Base-by-base conservation (phyloP, 2,797 vertebrate genomes). In the Spinibarbus caldwelli region DNA sequence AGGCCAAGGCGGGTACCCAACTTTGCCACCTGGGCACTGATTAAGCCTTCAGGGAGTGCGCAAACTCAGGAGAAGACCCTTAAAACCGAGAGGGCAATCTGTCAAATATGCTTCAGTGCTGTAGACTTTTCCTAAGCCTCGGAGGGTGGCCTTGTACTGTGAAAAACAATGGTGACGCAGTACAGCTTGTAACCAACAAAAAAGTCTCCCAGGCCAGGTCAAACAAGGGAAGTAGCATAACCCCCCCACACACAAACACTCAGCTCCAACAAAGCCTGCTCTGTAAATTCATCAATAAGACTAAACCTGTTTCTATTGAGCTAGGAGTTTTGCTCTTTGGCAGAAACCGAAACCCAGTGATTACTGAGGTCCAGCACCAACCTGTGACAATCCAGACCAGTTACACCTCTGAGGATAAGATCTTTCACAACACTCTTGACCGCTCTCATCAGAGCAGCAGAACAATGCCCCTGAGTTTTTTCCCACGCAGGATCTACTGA, bases 401-500 rank as follows among this genome's bases (percentile, higher is more conserved):
- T 75, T 83, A 72, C 83, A 83, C 47, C 64, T 38, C 45, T 47
- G 76, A 83, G 76, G 66, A 88, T 68, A 82, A 88, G 83, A 87
- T 79, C 86, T 83, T 85, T 80, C 84, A 84, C 80, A 89, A 80
- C 78, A 54, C 76, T 77, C 83, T 64, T 41, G 54, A 14, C 77
- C 11, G 41, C 26, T 80, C 78, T 81, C 67, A 70, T 82, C 49
- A 4, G 43, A 52, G 86, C 77, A 52, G 36, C 70, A 70, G 76
- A 88, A 89, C 90, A 90, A 90, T 86, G 47, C 68, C 72, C 80
- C 41, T 29, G 77, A 77, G 43, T 66, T 83, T 89, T 92, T 94
- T 94, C 92, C 93, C 93, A 94, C 88, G 90, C 87, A 75, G 62
- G 76, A 87, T 87, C 89, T 87, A 89, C 92, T 92, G 91, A 91